A percentile compares a stretch with the other conserved stretches of the same genome.
Conservation (phyloP, 2,113 vertebrate genomes). For the Mormoops blainvillei region DNA sequence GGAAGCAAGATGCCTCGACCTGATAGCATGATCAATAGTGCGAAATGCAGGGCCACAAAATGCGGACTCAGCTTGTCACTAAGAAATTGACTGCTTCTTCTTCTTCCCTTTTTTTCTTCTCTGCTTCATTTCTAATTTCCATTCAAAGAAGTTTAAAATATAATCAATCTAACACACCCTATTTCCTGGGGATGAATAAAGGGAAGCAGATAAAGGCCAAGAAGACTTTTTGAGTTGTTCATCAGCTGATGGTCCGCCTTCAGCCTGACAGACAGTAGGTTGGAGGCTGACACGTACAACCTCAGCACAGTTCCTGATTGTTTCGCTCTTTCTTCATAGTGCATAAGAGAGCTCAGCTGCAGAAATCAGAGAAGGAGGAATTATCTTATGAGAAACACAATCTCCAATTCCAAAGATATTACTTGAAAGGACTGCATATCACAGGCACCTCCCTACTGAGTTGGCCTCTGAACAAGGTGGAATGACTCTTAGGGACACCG, state of each 20-base stretch:
- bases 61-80: not conserved
- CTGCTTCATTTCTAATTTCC: not conserved
- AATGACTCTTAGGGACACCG: not conserved
- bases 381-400: not conserved
- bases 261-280: not conserved
- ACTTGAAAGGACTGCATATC: not conserved
- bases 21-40: not conserved
- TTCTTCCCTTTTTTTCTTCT: not conserved
- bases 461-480: not conserved
- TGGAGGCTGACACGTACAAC: not conserved
- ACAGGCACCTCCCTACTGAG: not conserved
- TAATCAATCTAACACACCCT: not conserved
- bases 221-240: not conserved
- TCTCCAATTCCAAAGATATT: not conserved
- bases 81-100: not conserved
- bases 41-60: not conserved
- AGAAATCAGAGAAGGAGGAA: not conserved
- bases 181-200: not conserved
- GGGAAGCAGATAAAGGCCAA: not conserved
- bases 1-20: not conserved
- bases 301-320: not conserved
- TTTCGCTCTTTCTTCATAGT: not conserved
- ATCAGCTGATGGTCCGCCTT: not conserved
- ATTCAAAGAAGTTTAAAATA: not conserved
- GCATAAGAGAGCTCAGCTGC: not conserved